Conservation (phyloP, 2,113 vertebrate species). For the Tachuris rubrigastra region DNA sequence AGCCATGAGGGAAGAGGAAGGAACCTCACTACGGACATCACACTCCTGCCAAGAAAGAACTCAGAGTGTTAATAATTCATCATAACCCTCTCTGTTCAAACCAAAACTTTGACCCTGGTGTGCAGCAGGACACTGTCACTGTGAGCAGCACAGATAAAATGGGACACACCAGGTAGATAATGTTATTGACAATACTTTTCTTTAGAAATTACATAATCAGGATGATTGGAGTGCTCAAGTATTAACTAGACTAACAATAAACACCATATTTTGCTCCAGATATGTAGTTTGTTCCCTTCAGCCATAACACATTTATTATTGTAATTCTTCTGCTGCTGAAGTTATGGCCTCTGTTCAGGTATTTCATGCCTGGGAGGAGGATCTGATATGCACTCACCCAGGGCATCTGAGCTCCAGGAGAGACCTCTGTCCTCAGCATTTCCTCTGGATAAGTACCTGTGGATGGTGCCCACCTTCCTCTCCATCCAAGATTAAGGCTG, state of each 20-base stretch:
- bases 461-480: not conserved
- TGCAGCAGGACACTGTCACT: not conserved
- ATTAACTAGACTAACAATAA: not conserved
- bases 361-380: not conserved
- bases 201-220: not conserved
- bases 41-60: not conserved
- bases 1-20: not conserved
- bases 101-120: not conserved
- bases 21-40: not conserved
- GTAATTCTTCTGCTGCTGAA: not conserved
- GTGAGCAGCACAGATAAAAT: not conserved
- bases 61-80: not conserved
- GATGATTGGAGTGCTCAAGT: not conserved
- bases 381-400: not conserved
- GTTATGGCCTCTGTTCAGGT: not conserved
- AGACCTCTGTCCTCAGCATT: not conserved
- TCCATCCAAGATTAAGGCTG: not conserved
- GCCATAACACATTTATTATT: not conserved
- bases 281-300: not conserved
- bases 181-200: not conserved
- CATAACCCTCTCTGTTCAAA: too few relatives aligned
- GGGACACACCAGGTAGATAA: not conserved
- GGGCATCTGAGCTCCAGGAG: not conserved
- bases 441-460: not conserved
- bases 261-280: not conserved